phyloP scores from a whole-genome alignment of 1,140 invertebrate species.

The Bathynomus jamesi region DNA sequence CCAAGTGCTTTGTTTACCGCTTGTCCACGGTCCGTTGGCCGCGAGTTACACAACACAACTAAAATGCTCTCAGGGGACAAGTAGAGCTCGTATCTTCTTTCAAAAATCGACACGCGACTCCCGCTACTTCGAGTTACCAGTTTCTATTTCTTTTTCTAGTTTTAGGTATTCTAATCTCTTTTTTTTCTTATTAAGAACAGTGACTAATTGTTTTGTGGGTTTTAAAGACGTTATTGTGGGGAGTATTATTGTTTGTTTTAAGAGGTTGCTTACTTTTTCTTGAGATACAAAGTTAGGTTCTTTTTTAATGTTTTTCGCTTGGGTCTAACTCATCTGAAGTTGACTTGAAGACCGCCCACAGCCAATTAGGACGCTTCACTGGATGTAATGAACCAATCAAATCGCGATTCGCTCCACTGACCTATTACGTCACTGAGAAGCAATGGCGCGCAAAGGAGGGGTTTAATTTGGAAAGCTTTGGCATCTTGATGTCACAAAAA shows the following conservation, averaged over 20 bases:
- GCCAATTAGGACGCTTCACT: conserved; percentile 30
- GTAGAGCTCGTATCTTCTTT: background rate
- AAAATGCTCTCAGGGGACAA: background rate
- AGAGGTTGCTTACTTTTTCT: background rate
- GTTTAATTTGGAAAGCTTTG: background rate
- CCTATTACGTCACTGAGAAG: conserved; percentile 28
- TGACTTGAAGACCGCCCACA: conserved; percentile 40
- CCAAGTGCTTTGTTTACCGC: background rate
- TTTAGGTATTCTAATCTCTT: background rate
- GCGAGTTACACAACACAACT: background rate
- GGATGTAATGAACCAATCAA: conserved; percentile 34
- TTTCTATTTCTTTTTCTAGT: background rate
- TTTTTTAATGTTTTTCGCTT: background rate
- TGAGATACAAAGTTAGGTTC: background rate
- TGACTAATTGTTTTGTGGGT: background rate
- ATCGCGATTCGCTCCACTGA: conserved; percentile 26
- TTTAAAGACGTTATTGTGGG: background rate
- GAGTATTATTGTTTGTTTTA: background rate
- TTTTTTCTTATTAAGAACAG: background rate
- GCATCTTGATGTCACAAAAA: background rate
- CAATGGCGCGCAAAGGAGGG: conserved; percentile 32
- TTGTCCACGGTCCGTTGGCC: background rate
- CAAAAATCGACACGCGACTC: background rate
- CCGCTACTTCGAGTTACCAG: background rate
- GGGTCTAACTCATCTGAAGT: background rate